Evolutionary conservation across 2,888 invertebrate species (phyloP).

Genomic region (Campoplex nolae): DNA sequence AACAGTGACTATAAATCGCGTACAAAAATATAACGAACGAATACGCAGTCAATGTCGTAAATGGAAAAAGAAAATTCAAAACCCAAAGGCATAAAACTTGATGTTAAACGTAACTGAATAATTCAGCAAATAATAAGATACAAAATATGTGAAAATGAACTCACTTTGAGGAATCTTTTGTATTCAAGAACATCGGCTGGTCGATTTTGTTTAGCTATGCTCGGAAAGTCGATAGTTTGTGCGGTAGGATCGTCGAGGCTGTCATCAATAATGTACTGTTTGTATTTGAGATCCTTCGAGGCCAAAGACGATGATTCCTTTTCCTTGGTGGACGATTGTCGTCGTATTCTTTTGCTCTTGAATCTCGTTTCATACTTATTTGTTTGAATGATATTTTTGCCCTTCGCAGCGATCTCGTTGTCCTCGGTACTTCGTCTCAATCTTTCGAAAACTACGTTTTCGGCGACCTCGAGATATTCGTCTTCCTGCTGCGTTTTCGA

Average conservation of each 20-base stretch:
- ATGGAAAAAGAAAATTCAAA: background rate
- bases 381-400: slow-evolving; percentile 7
- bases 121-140: background rate
- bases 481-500: slow-evolving; percentile 69
- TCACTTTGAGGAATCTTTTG: slow-evolving; percentile 79
- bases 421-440: slow-evolving; percentile 77
- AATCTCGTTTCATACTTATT: slow-evolving; percentile 58
- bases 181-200: slow-evolving; percentile 80
- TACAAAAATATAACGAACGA: no score
- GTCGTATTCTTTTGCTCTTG: slow-evolving; percentile 65
- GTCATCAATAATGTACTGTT: slow-evolving; percentile 70
- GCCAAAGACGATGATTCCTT: slow-evolving; percentile 37
- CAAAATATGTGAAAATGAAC: slow-evolving; percentile 38
- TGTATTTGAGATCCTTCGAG: slow-evolving; percentile 68
- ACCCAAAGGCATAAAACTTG: background rate
- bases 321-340: slow-evolving; percentile 59
- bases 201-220: slow-evolving; percentile 77
- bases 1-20: no score
- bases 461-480: slow-evolving; percentile 79
- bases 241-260: slow-evolving; percentile 69
- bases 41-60: no score
- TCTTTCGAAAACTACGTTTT: slow-evolving; percentile 81
- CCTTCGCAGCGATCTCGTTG: slow-evolving; percentile 58
- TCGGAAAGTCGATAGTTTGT: slow-evolving; percentile 77
- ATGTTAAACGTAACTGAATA: background rate